phyloP scores from a whole-genome alignment of 2,113 vertebrate genomes.

The Calyptommatus sinebrachiatus region DNA sequence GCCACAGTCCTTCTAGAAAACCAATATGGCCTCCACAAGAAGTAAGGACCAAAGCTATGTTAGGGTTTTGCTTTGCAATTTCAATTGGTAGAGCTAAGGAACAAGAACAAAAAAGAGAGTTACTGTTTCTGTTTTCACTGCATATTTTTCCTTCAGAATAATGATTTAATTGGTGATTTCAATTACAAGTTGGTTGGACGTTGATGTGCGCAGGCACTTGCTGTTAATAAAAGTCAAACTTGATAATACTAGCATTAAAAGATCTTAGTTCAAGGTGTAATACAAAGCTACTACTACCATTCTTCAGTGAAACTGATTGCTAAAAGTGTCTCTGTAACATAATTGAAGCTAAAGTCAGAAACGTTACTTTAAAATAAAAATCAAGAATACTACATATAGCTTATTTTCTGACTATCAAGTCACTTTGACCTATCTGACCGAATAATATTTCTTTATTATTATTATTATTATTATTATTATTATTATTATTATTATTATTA shows the following conservation, averaged over 20 bases:
- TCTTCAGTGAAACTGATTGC: not conserved
- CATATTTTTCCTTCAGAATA: conserved; percentile 8
- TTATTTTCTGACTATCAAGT: not conserved
- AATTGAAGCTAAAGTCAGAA: not conserved
- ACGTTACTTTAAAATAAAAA: not conserved
- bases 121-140: conserved; percentile 6
- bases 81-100: conserved; percentile 90
- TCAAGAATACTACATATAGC: not conserved
- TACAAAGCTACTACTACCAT: too few relatives aligned
- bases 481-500: too few relatives aligned
- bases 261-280: too few relatives aligned
- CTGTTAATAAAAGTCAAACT: conserved; percentile 66
- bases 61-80: conserved; percentile 93
- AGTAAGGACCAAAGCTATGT: conserved; percentile 92
- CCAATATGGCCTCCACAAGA: conserved; percentile 95
- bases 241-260: conserved; percentile 73
- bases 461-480: too few relatives aligned
- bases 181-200: conserved; percentile 64
- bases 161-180: conserved; percentile 52
- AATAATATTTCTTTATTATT: too few relatives aligned
- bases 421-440: not conserved
- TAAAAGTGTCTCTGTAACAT: not conserved
- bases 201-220: conserved; percentile 61
- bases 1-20: conserved; percentile 96
- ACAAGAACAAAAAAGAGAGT: not conserved